A percentile compares a stretch with the other conserved stretches of the same genome.
Evolutionary conservation across 2,797 vertebrate species (phyloP).

Genomic region (Phalanger gymnotis): DNA sequence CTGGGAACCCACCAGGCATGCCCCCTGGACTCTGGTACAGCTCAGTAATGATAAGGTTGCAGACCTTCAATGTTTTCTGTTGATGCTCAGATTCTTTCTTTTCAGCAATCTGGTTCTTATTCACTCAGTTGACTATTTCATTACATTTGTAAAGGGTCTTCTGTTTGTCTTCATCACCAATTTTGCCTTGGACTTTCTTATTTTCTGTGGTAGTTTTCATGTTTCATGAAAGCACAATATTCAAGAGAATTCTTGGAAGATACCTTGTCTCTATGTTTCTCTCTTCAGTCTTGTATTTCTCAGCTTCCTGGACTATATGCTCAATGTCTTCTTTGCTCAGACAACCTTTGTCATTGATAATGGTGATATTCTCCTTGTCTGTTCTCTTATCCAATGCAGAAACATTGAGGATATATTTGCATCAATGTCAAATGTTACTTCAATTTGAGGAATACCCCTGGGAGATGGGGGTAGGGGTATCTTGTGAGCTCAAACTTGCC

Average conservation of each 20-base stretch:
- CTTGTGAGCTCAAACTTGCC: not conserved
- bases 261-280: not conserved
- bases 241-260: not conserved
- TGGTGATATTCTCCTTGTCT: not conserved
- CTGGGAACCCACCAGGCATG: not conserved
- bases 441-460: not conserved
- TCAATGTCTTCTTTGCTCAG: not conserved
- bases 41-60: not conserved
- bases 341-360: not conserved
- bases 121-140: not conserved
- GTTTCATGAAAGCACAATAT: not conserved
- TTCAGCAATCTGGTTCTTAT: not conserved
- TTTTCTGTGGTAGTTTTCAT: not conserved
- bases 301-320: not conserved
- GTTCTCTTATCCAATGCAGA: not conserved
- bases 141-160: not conserved
- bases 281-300: not conserved
- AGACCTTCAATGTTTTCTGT: not conserved
- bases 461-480: too few species aligned
- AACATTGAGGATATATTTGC: not conserved
- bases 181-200: not conserved
- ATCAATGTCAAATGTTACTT: not conserved
- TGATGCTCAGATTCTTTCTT: not conserved
- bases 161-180: not conserved
- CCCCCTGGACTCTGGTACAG: not conserved